Percentiles rank a stretch among this genome's conserved stretches.
phyloP scores from a whole-genome alignment of 2,797 vertebrate genomes.

The Eulemur mongoz region DNA sequence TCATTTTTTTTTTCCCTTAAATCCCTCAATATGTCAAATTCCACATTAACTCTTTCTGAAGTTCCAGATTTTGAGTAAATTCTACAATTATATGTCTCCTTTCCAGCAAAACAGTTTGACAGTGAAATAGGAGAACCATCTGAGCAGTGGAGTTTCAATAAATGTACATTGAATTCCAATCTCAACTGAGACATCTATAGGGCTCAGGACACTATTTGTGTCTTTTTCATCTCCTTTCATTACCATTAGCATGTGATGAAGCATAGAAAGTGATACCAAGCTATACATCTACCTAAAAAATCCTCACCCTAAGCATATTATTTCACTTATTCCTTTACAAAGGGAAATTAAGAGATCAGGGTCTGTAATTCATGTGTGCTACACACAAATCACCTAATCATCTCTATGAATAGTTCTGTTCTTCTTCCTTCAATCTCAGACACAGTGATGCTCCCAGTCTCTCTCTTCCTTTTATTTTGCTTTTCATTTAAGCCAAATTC shows the following conservation, averaged over 20 bases:
- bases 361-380: background rate
- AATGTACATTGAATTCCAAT: background rate
- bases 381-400: background rate
- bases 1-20: background rate
- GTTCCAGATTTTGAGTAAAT: background rate
- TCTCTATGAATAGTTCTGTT: background rate
- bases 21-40: background rate
- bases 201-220: background rate
- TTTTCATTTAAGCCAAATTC: background rate
- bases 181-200: background rate
- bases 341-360: background rate
- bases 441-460: background rate
- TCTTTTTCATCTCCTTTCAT: background rate
- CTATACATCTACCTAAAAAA: background rate
- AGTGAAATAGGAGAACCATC: background rate
- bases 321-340: background rate
- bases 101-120: background rate
- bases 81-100: background rate
- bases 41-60: background rate
- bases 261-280: background rate
- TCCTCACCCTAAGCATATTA: background rate
- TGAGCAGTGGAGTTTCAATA: background rate
- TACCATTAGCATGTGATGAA: background rate
- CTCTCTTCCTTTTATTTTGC: background rate
- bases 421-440: background rate